A percentile compares a stretch with the other conserved stretches of the same genome.
These are phyloP conservation scores for Phenganax marumi DNA, from an alignment of 92 coral and sea anemone genomes.

Conservation along the genomic window DNA sequence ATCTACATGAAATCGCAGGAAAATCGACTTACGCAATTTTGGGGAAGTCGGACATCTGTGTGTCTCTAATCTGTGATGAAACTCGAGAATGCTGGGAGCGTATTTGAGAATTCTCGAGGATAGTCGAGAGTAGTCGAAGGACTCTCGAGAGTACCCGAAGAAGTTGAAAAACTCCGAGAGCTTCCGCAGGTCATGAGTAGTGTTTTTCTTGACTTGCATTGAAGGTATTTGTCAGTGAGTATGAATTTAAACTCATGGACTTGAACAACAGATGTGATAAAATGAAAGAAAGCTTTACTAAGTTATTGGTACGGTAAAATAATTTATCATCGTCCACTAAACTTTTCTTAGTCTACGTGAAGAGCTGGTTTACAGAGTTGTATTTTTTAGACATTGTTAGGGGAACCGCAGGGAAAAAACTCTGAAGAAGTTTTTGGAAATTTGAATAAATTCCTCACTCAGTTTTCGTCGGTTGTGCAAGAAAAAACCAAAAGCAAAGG, in stretches of 20 bases:
- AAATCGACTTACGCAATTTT: too few species aligned
- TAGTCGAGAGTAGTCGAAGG: neutral
- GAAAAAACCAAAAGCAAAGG: constrained; percentile 33
- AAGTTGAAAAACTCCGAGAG: neutral
- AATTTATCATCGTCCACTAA: neutral
- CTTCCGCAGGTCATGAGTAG: neutral
- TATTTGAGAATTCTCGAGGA: too few species aligned
- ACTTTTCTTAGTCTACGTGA: neutral
- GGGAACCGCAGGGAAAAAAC: constrained; percentile 80
- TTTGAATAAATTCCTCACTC: constrained; percentile 63
- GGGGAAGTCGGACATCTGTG: too few species aligned
- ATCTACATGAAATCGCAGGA: too few species aligned
- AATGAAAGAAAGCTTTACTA: constrained; percentile 81
- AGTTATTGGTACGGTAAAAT: constrained; percentile 71
- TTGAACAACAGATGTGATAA: constrained; percentile 76
- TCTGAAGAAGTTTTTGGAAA: constrained; percentile 85
- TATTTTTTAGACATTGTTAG: constrained; percentile 62
- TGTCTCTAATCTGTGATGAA: too few species aligned
- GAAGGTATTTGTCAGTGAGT: constrained; percentile 76
- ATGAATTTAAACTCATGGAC: constrained; percentile 75
- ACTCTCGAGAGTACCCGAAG: neutral
- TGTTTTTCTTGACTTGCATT: constrained; percentile 23
- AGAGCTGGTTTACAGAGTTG: neutral
- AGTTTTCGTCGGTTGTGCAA: constrained; percentile 28
- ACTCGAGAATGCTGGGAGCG: neutral